Evolutionary conservation across 2,113 vertebrate genomes (phyloP).

Genomic region (Aphyosemion australe): DNA sequence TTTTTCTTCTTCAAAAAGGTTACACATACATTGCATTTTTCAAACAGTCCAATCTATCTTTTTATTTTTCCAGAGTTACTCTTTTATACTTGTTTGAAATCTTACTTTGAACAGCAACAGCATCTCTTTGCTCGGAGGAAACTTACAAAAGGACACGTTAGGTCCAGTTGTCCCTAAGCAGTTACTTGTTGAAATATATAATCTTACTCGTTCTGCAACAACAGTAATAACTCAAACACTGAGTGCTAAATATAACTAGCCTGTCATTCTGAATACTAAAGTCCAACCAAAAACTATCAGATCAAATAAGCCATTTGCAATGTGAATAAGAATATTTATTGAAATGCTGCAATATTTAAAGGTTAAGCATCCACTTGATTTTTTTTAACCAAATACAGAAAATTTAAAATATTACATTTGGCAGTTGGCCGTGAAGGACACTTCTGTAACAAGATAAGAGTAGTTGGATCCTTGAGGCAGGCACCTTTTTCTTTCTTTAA

Average conservation of each 20-base stretch:
- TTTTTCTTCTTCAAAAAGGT: too few relatives aligned
- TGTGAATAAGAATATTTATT: conserved; percentile 72
- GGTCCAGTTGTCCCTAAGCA: too few relatives aligned
- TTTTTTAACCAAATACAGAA: conserved; percentile 49
- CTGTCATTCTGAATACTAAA: neutral
- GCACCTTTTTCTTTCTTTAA: conserved; percentile 17
- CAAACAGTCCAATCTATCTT: too few relatives aligned
- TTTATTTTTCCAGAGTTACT: too few relatives aligned
- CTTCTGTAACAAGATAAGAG: conserved; percentile 44
- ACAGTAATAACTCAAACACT: too few relatives aligned
- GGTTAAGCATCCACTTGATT: conserved; percentile 28
- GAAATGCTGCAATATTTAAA: conserved; percentile 50
- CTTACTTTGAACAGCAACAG: too few relatives aligned
- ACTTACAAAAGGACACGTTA: too few relatives aligned
- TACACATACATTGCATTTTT: too few relatives aligned
- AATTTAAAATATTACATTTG: conserved; percentile 44
- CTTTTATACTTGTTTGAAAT: too few relatives aligned
- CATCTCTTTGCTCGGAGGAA: too few relatives aligned
- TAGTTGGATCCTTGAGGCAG: conserved; percentile 1
- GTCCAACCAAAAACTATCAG: neutral
- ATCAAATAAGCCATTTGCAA: neutral
- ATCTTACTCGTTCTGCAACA: too few relatives aligned
- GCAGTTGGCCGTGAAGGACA: conserved; percentile 59
- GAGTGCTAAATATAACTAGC: neutral
- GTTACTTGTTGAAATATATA: too few relatives aligned